Evolutionary conservation across 2,113 vertebrate genomes (phyloP).

Genomic region (Callocephalon fimbriatum): DNA sequence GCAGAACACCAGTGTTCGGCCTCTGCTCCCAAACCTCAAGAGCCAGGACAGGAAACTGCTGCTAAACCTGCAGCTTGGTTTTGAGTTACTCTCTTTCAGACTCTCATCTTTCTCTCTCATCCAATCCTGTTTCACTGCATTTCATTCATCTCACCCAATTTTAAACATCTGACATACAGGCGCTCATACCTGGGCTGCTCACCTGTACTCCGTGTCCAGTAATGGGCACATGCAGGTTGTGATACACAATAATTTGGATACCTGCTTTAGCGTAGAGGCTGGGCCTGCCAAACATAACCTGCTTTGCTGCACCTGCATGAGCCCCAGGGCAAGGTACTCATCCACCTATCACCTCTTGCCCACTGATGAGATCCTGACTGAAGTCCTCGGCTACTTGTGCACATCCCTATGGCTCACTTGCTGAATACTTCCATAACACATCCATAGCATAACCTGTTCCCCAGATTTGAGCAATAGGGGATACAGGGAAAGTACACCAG

Average conservation of each 20-base stretch:
- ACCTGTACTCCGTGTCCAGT: fast-evolving
- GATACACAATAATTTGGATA: neutral
- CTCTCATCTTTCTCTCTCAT: neutral
- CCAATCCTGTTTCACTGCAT: neutral
- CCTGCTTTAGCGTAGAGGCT: neutral
- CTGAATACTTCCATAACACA: neutral
- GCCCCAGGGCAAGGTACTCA: neutral
- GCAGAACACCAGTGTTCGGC: too few species aligned
- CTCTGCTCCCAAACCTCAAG: too few species aligned
- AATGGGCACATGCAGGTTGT: neutral
- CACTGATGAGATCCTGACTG: neutral
- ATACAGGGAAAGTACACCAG: neutral
- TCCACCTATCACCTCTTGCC: neutral
- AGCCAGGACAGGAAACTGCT: too few species aligned
- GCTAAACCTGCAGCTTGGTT: neutral
- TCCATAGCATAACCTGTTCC: too few species aligned
- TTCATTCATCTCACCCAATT: neutral
- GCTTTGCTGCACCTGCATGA: neutral
- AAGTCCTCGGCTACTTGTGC: neutral
- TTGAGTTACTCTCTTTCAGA: neutral
- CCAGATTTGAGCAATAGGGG: neutral
- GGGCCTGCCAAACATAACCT: neutral
- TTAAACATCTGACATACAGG: neutral
- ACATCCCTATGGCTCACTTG: neutral
- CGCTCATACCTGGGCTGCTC: neutral